Evolutionary conservation across 2,797 vertebrate genomes (phyloP).

Genomic region (Arctocebus calabarensis): DNA sequence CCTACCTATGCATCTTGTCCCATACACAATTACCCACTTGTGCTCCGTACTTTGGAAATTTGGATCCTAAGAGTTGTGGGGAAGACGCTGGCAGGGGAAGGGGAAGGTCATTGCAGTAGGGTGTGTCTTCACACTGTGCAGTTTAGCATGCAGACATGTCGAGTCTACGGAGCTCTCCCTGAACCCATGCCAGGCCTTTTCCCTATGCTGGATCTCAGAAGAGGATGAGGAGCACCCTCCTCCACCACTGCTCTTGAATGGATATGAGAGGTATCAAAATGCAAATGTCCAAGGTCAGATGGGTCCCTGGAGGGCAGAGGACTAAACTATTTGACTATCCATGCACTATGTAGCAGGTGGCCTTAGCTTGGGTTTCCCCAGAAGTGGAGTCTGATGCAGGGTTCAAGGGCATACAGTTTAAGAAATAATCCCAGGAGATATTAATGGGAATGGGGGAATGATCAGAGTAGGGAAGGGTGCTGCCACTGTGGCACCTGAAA

Average conservation of each 20-base stretch:
- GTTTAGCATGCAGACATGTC: fast-evolving
- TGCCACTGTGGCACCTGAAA: neutral
- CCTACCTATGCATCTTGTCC: neutral
- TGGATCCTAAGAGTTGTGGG: neutral
- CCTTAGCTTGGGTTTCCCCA: neutral
- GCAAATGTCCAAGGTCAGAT: neutral
- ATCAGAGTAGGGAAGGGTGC: neutral
- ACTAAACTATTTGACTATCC: neutral
- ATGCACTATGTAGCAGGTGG: neutral
- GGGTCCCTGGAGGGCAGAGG: neutral
- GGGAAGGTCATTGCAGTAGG: neutral
- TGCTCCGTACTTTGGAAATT: neutral
- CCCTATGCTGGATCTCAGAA: neutral
- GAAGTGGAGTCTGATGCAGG: neutral
- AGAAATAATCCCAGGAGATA: neutral
- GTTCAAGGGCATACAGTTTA: neutral
- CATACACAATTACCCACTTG: neutral
- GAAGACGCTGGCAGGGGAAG: neutral
- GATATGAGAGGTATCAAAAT: neutral
- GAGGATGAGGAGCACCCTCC: neutral
- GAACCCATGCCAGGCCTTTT: neutral
- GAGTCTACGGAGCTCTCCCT: neutral
- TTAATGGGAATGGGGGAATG: neutral
- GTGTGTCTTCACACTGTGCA: fast-evolving
- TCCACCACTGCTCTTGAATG: neutral